Evolutionary conservation across 2,888 invertebrate species (phyloP), one percentile per base, ranked within the genome.

Genomic region (Petrolisthes manimaculis): DNA sequence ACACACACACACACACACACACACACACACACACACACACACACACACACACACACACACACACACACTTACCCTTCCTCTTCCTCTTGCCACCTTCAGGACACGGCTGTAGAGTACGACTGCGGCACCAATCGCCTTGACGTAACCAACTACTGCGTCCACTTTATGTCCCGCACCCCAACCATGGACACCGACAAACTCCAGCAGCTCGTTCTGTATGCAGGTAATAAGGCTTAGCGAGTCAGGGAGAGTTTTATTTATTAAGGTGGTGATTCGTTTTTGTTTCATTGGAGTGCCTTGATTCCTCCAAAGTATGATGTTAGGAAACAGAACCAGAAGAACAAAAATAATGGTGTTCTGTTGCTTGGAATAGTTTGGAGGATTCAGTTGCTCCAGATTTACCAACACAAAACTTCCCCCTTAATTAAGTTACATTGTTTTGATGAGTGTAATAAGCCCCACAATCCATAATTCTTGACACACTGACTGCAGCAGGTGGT

Each of bases 111-210:
- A 24, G 86, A 86, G 55, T 86, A 86, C 9, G 86, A 86, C 80
- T 86, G 86, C 55, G 51, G 67, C 74, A 87, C 85, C 0, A 55
- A 67, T 74, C 21, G 56, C 12, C 24, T 86, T 18, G 89, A 83
- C 0, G 61, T 81, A 21, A 81, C 83, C 3, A 86, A 91, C 69
- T 91, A 91, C 90, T 91, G 91, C 87, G 83, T 91, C 21, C 91
- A 91, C 86, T 89, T 91, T 86, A 89, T 91, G 90, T 90, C 91
- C 8, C 88, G 91, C 3, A 87, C 89, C 0, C 86, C 90, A 5
- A 56, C 84, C 77, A 87, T 91, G 53, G 55, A 83, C 21, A 61
- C 61, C 14, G 89, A 80, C 12, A 90, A 88, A 71, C 84, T 91
- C 9, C 56, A 83, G n/a, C 53, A 55, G 6, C 87, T 91, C 86